Conservation (phyloP, 2,113 vertebrate species). For the Stegostoma tigrinum region DNA sequence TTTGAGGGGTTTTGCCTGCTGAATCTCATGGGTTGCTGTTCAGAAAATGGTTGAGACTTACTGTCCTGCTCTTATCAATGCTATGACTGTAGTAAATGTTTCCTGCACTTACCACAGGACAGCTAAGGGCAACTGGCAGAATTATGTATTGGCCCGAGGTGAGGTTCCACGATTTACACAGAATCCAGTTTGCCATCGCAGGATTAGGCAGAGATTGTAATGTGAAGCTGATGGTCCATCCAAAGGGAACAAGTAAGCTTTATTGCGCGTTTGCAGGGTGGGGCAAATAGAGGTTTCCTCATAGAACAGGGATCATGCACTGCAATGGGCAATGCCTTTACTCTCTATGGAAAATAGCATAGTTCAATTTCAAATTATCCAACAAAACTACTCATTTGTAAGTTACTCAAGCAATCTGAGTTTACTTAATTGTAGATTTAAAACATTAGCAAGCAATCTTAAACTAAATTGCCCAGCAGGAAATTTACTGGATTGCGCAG, state of each 20-base stretch:
- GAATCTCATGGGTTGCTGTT: background rate
- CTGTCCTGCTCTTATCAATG: background rate
- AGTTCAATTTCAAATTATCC: background rate
- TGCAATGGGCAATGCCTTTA: background rate
- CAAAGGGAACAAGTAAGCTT: background rate
- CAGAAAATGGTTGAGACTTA: background rate
- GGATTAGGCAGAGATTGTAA: background rate
- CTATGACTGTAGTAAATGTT: background rate
- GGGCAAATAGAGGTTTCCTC: background rate
- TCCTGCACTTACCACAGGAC: background rate
- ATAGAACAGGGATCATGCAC: background rate
- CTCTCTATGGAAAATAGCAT: background rate
- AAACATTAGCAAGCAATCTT: background rate
- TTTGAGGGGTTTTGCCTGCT: background rate
- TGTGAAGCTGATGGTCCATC: background rate
- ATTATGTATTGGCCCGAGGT: no score
- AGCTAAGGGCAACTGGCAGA: background rate
- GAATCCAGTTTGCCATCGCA: background rate
- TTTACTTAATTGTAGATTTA: background rate
- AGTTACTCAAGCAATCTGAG: background rate
- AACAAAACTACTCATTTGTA: background rate
- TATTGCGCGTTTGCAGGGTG: background rate
- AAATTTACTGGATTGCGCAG: background rate
- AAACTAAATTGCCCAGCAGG: background rate
- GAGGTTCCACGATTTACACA: background rate